These are phyloP conservation scores for Protomyctophum bolini DNA, from an alignment of 2,113 vertebrate genomes.

Conservation along the genomic window DNA sequence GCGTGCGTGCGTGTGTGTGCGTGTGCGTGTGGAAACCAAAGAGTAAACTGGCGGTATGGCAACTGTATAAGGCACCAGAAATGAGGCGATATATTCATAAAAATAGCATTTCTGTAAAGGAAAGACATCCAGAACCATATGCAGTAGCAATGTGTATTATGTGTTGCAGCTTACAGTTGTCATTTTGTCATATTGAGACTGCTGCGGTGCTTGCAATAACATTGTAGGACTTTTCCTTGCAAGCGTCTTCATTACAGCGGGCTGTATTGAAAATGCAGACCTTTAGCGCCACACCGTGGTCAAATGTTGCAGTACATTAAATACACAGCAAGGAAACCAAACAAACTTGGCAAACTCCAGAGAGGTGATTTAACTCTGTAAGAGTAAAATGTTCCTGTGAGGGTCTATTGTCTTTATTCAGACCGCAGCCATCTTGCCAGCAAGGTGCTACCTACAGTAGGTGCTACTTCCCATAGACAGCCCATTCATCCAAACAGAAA, in stretches of 20 bases:
- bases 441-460: no score
- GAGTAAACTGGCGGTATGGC: constrained; percentile 57
- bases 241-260: constrained; percentile 8
- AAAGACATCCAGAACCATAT: constrained; percentile 47
- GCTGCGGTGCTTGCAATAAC: no score
- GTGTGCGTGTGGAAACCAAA: constrained; percentile 56
- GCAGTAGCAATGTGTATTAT: constrained; percentile 36
- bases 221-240: no score
- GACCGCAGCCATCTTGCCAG: no score
- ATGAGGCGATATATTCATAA: constrained; percentile 58
- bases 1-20: constrained; percentile 55
- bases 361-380: no score
- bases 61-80: constrained; percentile 52
- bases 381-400: no score
- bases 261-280: constrained; percentile 25
- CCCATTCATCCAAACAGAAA: no score
- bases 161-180: constrained; percentile 16
- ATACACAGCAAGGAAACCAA: background rate
- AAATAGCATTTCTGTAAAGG: constrained; percentile 53
- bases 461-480: no score
- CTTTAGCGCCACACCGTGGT: constrained; percentile 68
- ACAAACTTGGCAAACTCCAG: background rate
- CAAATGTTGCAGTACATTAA: constrained; percentile 16
- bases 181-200: no score
- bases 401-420: no score